Percentiles rank a stretch among this genome's conserved stretches.
phyloP scores from a whole-genome alignment of 2,888 invertebrate genomes.

The Meteorus colon region DNA sequence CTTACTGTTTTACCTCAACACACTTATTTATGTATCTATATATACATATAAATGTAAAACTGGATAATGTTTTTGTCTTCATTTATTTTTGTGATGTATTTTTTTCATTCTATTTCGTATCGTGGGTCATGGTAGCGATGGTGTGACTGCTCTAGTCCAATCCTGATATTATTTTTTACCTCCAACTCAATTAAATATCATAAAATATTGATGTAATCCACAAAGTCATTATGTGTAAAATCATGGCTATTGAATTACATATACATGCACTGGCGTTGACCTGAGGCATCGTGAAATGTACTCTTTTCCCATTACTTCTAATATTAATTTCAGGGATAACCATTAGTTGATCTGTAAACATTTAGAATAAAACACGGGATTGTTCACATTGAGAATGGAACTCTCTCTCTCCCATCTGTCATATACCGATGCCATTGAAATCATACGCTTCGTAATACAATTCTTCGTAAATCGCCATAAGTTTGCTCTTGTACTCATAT shows the following conservation, averaged over 20 bases:
- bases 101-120: conserved; percentile 16
- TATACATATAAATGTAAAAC: neutral
- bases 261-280: neutral
- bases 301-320: neutral
- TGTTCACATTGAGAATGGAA: neutral
- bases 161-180: conserved; percentile 43
- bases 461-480: neutral
- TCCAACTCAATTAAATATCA: conserved; percentile 19
- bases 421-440: neutral
- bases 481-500: neutral
- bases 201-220: conserved; percentile 18
- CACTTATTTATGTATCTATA: neutral
- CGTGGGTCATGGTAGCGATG: conserved; percentile 32
- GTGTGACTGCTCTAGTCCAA: conserved; percentile 42
- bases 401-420: neutral
- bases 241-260: neutral
- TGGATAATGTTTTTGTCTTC: neutral
- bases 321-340: neutral
- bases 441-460: neutral
- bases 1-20: neutral
- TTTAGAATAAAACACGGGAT: neutral
- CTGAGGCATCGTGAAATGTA: conserved; percentile 1
- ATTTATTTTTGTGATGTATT: neutral
- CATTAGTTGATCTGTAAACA: neutral
- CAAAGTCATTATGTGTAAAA: neutral